A percentile compares a stretch with the other conserved stretches of the same genome.
These are phyloP conservation scores for Limonius californicus DNA, from an alignment of 1,140 invertebrate genomes.

Conservation along the genomic window DNA sequence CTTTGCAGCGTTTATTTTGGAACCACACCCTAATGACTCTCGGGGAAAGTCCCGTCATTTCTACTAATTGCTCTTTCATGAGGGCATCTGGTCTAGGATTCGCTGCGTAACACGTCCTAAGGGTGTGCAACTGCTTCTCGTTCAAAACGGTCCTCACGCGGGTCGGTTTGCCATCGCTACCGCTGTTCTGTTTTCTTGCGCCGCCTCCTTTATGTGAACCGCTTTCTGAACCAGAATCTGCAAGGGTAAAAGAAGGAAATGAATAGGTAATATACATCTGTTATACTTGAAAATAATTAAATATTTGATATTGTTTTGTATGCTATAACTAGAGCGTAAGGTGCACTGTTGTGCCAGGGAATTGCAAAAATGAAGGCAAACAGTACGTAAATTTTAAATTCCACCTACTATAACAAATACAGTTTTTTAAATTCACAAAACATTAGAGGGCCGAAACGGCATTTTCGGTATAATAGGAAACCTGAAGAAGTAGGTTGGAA, in stretches of 20 bases:
- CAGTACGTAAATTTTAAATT: too few relatives aligned
- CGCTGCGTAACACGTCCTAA: slow-evolving; percentile 91
- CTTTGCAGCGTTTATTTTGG: slow-evolving; percentile 99
- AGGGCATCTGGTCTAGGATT: slow-evolving; percentile 97
- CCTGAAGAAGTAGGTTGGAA: too few relatives aligned
- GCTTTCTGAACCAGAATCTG: slow-evolving; percentile 81
- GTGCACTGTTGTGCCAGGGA: too few relatives aligned
- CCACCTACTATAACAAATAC: too few relatives aligned
- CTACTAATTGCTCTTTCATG: slow-evolving; percentile 99
- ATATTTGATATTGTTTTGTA: too few relatives aligned
- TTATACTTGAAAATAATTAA: too few relatives aligned
- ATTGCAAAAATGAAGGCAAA: too few relatives aligned
- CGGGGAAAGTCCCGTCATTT: slow-evolving; percentile 95
- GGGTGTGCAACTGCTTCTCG: slow-evolving; percentile 96
- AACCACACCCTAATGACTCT: slow-evolving; percentile 98
- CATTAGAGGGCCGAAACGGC: too few relatives aligned
- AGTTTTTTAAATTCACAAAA: too few relatives aligned
- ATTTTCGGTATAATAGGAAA: too few relatives aligned
- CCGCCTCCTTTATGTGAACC: slow-evolving; percentile 76
- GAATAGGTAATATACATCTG: too few relatives aligned
- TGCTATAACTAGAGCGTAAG: too few relatives aligned
- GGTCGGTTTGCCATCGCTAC: slow-evolving; percentile 89
- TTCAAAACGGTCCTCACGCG: slow-evolving; percentile 96
- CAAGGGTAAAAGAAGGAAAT: slow-evolving; percentile 42
- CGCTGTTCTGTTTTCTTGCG: slow-evolving; percentile 46